Evolutionary conservation across 2,797 vertebrate species (phyloP).

Genomic region (Karalla daura): DNA sequence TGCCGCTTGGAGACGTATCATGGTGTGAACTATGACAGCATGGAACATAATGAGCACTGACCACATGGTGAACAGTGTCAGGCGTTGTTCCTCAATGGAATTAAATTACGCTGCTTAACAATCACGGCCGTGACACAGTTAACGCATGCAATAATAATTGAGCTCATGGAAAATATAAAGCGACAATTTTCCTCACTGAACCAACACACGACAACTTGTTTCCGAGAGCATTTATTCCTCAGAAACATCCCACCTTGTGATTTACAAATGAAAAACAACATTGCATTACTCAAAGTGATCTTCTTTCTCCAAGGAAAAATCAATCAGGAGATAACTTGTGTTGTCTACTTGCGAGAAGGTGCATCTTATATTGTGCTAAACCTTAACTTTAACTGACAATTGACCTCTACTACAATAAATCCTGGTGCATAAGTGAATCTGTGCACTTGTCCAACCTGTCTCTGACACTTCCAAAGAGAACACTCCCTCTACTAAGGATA

Average conservation of each 20-base stretch:
- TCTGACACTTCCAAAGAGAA: too few species aligned
- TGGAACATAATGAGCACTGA: not conserved
- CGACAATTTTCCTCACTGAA: not conserved
- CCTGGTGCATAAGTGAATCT: too few species aligned
- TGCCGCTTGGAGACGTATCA: not conserved
- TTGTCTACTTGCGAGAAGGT: too few species aligned
- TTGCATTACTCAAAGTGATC: too few species aligned
- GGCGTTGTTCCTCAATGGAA: not conserved
- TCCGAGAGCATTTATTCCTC: not conserved
- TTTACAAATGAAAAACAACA: not conserved
- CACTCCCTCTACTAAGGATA: too few species aligned
- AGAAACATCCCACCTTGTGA: not conserved
- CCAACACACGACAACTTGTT: not conserved
- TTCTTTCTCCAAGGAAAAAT: too few species aligned
- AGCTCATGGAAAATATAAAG: conserved; percentile 5
- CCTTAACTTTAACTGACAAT: too few species aligned
- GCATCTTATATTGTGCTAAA: too few species aligned
- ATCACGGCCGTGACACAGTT: not conserved
- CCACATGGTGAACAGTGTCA: not conserved
- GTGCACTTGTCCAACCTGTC: too few species aligned
- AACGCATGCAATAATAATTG: not conserved
- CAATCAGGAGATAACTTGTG: too few species aligned
- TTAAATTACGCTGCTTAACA: not conserved
- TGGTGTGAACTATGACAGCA: not conserved
- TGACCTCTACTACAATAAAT: too few species aligned